These are phyloP conservation scores for Noturus placidus DNA, from an alignment of 2,113 vertebrate genomes.

Conservation along the genomic window DNA sequence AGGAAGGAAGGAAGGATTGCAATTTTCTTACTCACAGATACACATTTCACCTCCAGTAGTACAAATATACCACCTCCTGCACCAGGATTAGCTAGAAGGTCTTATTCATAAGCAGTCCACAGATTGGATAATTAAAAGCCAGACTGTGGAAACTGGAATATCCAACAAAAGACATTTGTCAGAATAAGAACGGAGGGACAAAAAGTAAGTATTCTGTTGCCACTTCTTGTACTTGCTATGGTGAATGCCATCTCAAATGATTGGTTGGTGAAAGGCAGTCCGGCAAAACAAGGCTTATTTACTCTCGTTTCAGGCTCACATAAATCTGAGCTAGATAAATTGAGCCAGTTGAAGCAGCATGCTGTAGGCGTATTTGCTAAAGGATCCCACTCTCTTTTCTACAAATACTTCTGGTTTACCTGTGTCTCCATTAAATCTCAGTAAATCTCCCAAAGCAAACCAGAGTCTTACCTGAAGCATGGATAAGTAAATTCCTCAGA, in stretches of 20 bases:
- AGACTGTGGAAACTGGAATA: not conserved
- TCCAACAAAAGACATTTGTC: not conserved
- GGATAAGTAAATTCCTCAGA: not conserved
- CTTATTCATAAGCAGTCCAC: not conserved
- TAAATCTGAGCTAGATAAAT: not conserved
- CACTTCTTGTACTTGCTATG: not conserved
- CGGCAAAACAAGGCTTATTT: not conserved
- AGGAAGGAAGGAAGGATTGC: not conserved
- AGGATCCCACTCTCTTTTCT: not conserved
- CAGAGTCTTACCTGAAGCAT: not conserved
- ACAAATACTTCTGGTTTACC: conserved; percentile 3
- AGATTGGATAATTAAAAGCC: not conserved
- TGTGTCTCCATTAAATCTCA: not conserved
- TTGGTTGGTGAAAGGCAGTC: not conserved
- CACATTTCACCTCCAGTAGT: not conserved
- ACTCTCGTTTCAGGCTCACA: not conserved
- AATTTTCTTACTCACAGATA: not conserved
- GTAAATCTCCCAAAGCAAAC: conserved; percentile 8
- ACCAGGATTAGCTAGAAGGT: not conserved
- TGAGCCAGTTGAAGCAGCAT: not conserved
- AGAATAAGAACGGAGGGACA: not conserved
- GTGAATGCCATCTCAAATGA: not conserved
- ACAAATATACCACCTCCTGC: not conserved
- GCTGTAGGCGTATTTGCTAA: conserved; percentile 8
- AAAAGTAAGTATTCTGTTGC: not conserved